These are phyloP conservation scores for Halocaridina rubra DNA, from an alignment of 2,888 invertebrate genomes.

Conservation along the genomic window DNA sequence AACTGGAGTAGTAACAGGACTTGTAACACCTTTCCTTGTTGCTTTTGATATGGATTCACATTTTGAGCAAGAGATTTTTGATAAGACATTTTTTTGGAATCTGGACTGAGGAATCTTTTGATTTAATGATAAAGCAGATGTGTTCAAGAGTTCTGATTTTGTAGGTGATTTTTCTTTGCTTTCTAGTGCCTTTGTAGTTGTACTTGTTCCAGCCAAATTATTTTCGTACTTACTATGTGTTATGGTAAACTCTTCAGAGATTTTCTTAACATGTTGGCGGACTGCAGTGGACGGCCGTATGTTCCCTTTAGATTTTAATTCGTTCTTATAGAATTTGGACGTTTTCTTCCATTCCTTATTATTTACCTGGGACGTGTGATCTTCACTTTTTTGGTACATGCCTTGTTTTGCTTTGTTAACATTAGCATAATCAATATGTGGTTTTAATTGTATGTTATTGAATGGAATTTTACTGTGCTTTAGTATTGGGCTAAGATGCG, in stretches of 20 bases:
- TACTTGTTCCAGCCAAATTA: background rate
- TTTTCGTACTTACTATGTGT: constrained; percentile 55
- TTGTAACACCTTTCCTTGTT: constrained; percentile 4
- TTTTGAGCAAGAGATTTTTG: constrained; percentile 40
- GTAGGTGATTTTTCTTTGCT: background rate
- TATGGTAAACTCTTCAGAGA: constrained; percentile 61
- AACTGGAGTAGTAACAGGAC: background rate
- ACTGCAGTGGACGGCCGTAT: constrained; percentile 54
- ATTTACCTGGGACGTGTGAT: background rate
- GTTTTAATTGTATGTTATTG: constrained; percentile 35
- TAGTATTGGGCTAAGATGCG: background rate
- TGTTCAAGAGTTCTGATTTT: background rate
- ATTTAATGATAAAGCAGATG: background rate
- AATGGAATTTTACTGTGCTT: constrained; percentile 15
- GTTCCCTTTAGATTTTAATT: constrained; percentile 43
- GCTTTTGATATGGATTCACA: constrained; percentile 25
- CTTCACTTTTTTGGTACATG: background rate
- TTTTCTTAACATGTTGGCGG: constrained; percentile 58
- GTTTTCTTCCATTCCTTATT: constrained; percentile 32
- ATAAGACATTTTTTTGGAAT: constrained; percentile 7
- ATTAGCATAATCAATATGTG: constrained; percentile 10
- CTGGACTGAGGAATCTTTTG: constrained; percentile 20
- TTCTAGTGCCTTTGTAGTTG: background rate
- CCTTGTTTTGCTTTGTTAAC: background rate
- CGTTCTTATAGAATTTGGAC: constrained; percentile 28